Percentiles rank a stretch among this genome's conserved stretches.
Evolutionary conservation across 2,113 vertebrate species (phyloP).

Genomic region (Tychaedon coryphoeus): DNA sequence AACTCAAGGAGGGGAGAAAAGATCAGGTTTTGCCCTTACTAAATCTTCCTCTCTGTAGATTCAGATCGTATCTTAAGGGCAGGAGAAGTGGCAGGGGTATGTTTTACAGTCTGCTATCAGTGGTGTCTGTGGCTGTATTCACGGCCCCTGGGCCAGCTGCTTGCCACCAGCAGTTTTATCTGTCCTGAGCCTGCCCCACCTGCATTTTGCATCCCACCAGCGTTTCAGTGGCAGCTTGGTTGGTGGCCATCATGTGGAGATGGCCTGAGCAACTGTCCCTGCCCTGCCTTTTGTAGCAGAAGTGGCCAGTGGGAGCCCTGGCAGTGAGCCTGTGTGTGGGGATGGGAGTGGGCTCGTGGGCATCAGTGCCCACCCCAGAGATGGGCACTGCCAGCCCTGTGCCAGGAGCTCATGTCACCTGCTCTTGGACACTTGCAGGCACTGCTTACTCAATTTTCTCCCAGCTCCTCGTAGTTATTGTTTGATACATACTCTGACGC

Average conservation of each 20-base stretch:
- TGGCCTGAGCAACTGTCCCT: not conserved
- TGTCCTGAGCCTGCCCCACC: not conserved
- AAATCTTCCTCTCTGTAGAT: not conserved
- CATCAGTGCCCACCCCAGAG: fast-evolving
- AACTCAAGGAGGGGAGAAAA: not conserved
- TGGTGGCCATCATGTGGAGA: fast-evolving
- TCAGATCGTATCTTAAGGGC: not conserved
- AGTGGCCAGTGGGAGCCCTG: not conserved
- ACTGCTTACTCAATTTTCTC: fast-evolving
- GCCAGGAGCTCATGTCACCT: fast-evolving
- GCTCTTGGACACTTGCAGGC: not conserved
- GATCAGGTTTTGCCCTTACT: not conserved
- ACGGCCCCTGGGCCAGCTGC: not conserved
- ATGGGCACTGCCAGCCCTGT: not conserved
- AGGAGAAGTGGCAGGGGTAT: not conserved
- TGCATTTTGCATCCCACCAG: not conserved
- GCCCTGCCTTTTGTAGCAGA: not conserved
- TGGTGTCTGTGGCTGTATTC: not conserved
- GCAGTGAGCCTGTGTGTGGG: not conserved
- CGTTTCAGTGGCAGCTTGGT: not conserved
- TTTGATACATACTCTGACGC: not conserved
- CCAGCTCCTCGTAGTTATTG: not conserved
- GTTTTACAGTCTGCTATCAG: not conserved
- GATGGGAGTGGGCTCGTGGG: fast-evolving
- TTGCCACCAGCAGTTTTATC: not conserved